phyloP scores from a whole-genome alignment of 2,797 vertebrate genomes.

The Nyctalus aviator region DNA sequence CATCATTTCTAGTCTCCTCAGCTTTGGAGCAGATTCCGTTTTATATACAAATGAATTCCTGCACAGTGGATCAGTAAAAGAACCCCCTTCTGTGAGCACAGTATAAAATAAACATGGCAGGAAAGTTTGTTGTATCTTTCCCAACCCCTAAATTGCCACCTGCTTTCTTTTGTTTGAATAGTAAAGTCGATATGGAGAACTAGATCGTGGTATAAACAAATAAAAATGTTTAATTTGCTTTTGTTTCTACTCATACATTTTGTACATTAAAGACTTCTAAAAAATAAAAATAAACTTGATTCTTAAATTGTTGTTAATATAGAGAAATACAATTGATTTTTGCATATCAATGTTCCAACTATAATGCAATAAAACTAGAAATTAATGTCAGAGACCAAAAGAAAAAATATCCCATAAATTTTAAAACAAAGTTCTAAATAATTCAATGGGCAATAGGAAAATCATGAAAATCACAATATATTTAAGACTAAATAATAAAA shows the following conservation, averaged over 20 bases:
- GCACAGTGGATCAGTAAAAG: constrained; percentile 78
- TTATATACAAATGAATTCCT: constrained; percentile 96
- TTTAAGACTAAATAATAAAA: constrained; percentile 59
- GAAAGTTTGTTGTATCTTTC: constrained; percentile 76
- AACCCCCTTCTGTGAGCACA: constrained; percentile 91
- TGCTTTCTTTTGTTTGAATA: constrained; percentile 82
- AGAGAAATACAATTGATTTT: not conserved
- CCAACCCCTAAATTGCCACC: constrained; percentile 67
- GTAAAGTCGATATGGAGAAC: constrained; percentile 81
- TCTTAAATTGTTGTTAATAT: constrained; percentile 44
- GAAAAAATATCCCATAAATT: not conserved
- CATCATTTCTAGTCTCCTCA: constrained; percentile 99
- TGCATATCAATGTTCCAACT: constrained; percentile 16
- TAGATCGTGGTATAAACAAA: constrained; percentile 30
- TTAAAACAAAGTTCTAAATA: constrained; percentile 45
- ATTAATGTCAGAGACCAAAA: constrained; percentile 33
- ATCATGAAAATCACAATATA: constrained; percentile 28
- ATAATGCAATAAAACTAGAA: constrained; percentile 51
- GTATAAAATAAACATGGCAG: constrained; percentile 81
- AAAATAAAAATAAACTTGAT: not conserved
- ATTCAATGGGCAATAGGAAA: not conserved
- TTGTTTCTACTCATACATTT: constrained; percentile 83
- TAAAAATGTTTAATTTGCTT: constrained; percentile 80
- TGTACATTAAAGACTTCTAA: constrained; percentile 87
- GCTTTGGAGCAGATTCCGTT: constrained; percentile 99